Evolutionary conservation across 2,797 vertebrate genomes (phyloP), one percentile per base, ranked within the genome.

Genomic region (Spinibarbus caldwelli): DNA sequence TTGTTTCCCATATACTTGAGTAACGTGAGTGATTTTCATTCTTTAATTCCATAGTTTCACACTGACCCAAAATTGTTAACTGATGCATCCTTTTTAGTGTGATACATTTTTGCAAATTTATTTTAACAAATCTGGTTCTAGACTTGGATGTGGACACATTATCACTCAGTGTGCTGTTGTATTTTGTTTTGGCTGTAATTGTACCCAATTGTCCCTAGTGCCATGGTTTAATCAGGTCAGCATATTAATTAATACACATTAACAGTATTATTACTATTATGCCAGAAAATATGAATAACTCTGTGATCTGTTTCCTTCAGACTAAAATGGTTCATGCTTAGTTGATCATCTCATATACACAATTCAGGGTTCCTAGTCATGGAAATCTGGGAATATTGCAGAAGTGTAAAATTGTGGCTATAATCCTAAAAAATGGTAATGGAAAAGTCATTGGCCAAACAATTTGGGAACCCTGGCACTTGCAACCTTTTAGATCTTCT

Each of bases 191-290:
- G 49, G 17, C 34, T 83, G 29, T 52, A 52, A 78, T 17, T 84
- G 10, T 31, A 68, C 62, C 82, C 47, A 54, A 4, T 43, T 12
- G 14, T 66, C 15, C 43, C 26, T 78, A 23, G 62, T 78, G 45
- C 73, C 73, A 81, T 77, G 70, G 19, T 41, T 54, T 72, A 47
- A 83, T 83, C 71, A 41, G 43, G 15, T 83, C 21, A 9, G 11
- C 21, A 38, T 47, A 29, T 66, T 64, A 64, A 29, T 38, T 59
- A 3, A 66, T 43, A 31, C n/a, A 29, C 59, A 29, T 57, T 41
- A 38, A 54, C 80, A 75, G 31, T 62, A 62, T 66, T 66, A 38
- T 52, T 38, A 14, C 57, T 66, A n/a, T 36, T 47, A 57, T 83
- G 70, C 57, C 71, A 19, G 43, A 26, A 26, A 34, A 47, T 23